Evolutionary conservation across 2,888 invertebrate genomes (phyloP).

Genomic region (Scelioninae gen. 1): DNA sequence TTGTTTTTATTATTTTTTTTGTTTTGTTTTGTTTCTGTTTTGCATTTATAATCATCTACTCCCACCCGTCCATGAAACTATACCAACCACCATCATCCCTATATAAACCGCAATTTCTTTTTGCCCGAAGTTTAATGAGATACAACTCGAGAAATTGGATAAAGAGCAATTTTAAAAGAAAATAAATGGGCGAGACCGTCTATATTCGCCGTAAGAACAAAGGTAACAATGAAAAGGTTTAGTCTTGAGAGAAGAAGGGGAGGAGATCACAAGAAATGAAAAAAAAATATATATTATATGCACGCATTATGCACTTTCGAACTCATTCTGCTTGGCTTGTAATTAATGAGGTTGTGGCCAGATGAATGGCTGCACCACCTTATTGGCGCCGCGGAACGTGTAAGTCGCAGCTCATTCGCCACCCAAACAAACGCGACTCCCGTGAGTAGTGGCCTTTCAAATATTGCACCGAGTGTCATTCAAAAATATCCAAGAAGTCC

Average conservation of each 20-base stretch:
- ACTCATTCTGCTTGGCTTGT: slow-evolving; percentile 67
- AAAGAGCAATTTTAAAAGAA: slow-evolving; percentile 83
- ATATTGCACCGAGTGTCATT: no score
- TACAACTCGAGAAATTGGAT: slow-evolving; percentile 83
- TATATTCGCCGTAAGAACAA: slow-evolving; percentile 69
- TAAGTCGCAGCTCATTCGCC: no score
- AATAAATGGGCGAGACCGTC: slow-evolving; percentile 77
- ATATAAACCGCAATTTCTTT: slow-evolving; percentile 77
- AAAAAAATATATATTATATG: no score
- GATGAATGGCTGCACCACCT: no score
- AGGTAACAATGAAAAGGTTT: slow-evolving; percentile 67
- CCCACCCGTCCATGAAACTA: slow-evolving; percentile 62
- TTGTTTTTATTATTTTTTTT: no score
- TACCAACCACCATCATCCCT: slow-evolving; percentile 72
- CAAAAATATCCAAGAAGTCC: no score
- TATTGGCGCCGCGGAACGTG: no score
- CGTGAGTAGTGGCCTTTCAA: no score
- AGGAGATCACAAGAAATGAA: slow-evolving; percentile 55
- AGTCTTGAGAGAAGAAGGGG: slow-evolving; percentile 60
- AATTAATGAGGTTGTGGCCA: slow-evolving; percentile 78
- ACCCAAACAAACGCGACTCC: no score
- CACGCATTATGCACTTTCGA: no score
- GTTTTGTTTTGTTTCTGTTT: slow-evolving; percentile 41
- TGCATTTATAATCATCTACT: slow-evolving; percentile 66
- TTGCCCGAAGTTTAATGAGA: slow-evolving; percentile 82